These are phyloP conservation scores for Pelecanoides urinatrix DNA, from an alignment of 2,113 vertebrate genomes.

Conservation along the genomic window DNA sequence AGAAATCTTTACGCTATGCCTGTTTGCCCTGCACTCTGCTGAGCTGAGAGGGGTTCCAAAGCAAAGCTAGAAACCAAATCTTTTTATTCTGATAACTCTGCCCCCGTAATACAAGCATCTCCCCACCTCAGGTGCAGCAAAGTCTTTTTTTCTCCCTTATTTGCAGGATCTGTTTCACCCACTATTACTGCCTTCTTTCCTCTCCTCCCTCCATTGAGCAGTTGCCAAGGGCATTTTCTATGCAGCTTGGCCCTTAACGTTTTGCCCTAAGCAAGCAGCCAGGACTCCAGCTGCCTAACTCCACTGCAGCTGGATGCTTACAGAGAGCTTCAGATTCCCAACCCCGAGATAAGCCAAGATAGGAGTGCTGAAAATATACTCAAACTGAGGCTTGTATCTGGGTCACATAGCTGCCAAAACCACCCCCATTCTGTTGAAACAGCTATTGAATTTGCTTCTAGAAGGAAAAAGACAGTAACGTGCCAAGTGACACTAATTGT, in stretches of 20 bases:
- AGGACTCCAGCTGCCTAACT: constrained; percentile 53
- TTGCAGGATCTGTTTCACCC: background rate
- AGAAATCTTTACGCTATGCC: background rate
- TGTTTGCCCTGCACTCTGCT: background rate
- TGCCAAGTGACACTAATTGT: constrained; percentile 69
- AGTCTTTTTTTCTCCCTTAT: background rate
- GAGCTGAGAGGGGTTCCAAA: background rate
- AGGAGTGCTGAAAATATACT: constrained; percentile 51
- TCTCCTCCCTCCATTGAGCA: background rate
- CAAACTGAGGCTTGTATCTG: constrained; percentile 47
- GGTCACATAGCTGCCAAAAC: constrained; percentile 62
- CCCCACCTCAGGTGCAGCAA: background rate
- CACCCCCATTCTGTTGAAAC: constrained; percentile 44
- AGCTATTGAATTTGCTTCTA: constrained; percentile 64
- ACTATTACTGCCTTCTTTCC: background rate
- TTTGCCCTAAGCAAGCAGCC: constrained; percentile 42
- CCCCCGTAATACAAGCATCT: background rate
- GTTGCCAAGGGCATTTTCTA: constrained; percentile 35
- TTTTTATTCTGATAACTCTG: background rate
- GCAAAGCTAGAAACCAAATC: background rate
- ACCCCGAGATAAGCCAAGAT: constrained; percentile 29
- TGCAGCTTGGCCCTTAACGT: constrained; percentile 32
- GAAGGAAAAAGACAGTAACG: constrained; percentile 49
- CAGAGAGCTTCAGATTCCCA: constrained; percentile 49
- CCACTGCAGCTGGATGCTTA: constrained; percentile 55